Percentiles rank a stretch among this genome's conserved stretches.
phyloP scores from a whole-genome alignment of 1,140 invertebrate species.

The Neodiprion lecontei region DNA sequence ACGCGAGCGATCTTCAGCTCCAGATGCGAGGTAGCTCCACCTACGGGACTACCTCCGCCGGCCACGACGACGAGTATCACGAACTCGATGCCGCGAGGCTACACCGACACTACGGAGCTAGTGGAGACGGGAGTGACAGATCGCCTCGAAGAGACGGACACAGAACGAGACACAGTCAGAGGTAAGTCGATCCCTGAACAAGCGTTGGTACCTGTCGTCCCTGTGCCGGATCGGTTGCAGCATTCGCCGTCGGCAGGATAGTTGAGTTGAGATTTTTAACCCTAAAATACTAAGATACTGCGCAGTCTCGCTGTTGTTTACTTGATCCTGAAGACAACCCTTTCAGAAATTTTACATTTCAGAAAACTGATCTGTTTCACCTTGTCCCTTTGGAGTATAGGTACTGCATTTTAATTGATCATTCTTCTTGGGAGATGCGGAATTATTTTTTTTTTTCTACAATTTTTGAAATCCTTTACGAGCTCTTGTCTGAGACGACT shows the following conservation, averaged over 20 bases:
- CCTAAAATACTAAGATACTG: background rate
- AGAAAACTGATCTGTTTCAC: too few relatives aligned
- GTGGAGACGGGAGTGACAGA: constrained; percentile 41
- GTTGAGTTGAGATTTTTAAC: background rate
- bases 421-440: too few relatives aligned
- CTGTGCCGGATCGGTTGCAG: background rate
- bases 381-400: too few relatives aligned
- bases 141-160: constrained; percentile 51
- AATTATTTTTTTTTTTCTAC: too few relatives aligned
- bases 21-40: constrained; percentile 56
- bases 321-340: too few relatives aligned
- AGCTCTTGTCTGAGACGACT: too few relatives aligned
- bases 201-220: background rate
- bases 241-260: background rate
- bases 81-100: constrained; percentile 58
- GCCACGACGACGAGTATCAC: constrained; percentile 58
- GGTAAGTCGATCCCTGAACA: constrained; percentile 36
- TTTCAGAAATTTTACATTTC: too few relatives aligned
- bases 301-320: background rate
- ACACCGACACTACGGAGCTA: constrained; percentile 54
- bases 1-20: constrained; percentile 58
- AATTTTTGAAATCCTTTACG: too few relatives aligned
- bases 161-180: constrained; percentile 56
- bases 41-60: constrained; percentile 52
- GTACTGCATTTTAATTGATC: too few relatives aligned